Percentiles rank a stretch among this genome's conserved stretches.
phyloP scores from a whole-genome alignment of 1,140 invertebrate species.

The Procambarus clarkii region DNA sequence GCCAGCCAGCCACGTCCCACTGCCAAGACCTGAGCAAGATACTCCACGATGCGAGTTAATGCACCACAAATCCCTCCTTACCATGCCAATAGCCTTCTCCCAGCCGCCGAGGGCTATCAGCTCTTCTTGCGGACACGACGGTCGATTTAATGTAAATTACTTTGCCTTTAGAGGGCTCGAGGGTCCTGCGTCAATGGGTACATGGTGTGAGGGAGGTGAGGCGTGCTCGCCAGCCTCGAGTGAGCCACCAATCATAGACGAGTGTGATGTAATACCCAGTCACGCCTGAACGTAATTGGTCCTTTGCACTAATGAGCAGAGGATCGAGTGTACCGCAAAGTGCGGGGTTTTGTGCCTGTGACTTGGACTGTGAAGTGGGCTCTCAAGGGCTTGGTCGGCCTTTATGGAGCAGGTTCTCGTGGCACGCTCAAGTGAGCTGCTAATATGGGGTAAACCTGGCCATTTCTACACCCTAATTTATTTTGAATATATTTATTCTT shows the following conservation, averaged over 20 bases:
- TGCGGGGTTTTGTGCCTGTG: not conserved
- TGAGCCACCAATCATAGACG: not conserved
- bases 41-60: not conserved
- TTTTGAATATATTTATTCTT: too few relatives aligned
- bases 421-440: too few relatives aligned
- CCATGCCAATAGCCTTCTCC: not conserved
- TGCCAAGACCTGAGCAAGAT: not conserved
- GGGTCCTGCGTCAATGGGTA: not conserved
- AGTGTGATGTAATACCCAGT: slow-evolving; percentile 11
- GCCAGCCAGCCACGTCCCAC: too few relatives aligned
- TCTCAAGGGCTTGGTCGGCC: not conserved
- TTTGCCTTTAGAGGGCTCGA: not conserved
- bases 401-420: not conserved
- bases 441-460: too few relatives aligned
- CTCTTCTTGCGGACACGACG: not conserved
- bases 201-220: not conserved
- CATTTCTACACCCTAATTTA: too few relatives aligned
- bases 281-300: not conserved
- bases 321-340: not conserved
- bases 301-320: not conserved
- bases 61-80: not conserved
- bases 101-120: not conserved
- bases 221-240: not conserved
- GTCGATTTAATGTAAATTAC: slow-evolving; percentile 12
- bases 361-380: not conserved